These are phyloP conservation scores for Aviceda subcristata DNA, from an alignment of 2,113 vertebrate genomes.

Conservation along the genomic window DNA sequence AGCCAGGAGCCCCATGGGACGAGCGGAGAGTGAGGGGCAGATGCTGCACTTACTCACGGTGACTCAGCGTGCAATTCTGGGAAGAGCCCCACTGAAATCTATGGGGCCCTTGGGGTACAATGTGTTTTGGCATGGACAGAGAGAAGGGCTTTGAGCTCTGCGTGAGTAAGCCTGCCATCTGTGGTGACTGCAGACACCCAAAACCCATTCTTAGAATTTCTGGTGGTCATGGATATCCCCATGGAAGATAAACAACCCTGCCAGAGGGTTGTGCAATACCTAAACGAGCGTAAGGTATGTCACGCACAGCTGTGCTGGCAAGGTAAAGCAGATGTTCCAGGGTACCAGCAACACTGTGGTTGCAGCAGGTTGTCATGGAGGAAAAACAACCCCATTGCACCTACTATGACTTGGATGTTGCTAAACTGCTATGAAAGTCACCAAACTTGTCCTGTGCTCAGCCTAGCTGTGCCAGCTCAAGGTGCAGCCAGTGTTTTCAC, in stretches of 20 bases:
- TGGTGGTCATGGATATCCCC: not conserved
- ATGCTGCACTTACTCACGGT: not conserved
- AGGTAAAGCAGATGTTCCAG: not conserved
- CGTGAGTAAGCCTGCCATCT: not conserved
- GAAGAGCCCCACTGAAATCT: not conserved
- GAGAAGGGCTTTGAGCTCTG: not conserved
- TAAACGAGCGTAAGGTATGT: not conserved
- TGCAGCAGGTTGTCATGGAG: not conserved
- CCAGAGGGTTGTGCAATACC: not conserved
- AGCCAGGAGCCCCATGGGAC: not conserved
- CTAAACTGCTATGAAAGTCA: not conserved
- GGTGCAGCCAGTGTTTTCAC: not conserved
- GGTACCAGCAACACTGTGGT: not conserved
- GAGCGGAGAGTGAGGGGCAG: not conserved
- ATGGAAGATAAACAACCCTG: not conserved
- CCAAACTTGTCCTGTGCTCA: not conserved
- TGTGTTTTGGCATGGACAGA: fast-evolving
- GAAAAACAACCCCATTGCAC: not conserved
- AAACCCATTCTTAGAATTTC: not conserved
- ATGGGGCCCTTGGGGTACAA: not conserved
- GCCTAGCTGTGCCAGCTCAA: not conserved
- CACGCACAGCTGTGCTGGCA: not conserved
- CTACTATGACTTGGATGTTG: not conserved
- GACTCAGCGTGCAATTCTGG: not conserved
- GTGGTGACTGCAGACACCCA: not conserved